Evolutionary conservation across 2,113 vertebrate genomes (phyloP).

Genomic region (Naja naja): DNA sequence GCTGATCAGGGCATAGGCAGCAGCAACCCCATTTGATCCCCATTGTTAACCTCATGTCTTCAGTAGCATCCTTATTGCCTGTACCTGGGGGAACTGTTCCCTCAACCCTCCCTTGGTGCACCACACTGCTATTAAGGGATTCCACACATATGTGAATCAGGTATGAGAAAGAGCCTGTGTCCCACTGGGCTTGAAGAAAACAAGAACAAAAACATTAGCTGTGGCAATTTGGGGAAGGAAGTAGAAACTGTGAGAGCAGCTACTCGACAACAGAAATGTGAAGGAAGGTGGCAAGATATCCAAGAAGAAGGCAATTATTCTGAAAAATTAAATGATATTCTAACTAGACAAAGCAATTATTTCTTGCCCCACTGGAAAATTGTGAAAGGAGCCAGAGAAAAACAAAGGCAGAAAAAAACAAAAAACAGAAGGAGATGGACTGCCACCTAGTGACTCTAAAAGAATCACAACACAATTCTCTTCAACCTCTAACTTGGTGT

Average conservation of each 20-base stretch:
- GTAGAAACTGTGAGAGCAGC: background rate
- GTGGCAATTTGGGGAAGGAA: background rate
- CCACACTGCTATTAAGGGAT: background rate
- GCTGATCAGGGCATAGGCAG: background rate
- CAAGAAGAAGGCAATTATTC: background rate
- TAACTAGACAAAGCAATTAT: background rate
- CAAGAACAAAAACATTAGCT: background rate
- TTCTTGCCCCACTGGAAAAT: background rate
- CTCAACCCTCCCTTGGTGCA: background rate
- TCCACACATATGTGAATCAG: background rate
- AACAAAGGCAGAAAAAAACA: background rate
- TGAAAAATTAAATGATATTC: background rate
- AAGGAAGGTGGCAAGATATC: background rate
- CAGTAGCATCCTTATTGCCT: background rate
- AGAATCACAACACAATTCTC: background rate
- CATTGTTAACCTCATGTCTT: background rate
- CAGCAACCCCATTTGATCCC: background rate
- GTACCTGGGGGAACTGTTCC: background rate
- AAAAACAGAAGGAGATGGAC: background rate
- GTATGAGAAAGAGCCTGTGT: background rate
- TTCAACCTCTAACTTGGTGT: background rate
- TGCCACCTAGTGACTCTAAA: background rate
- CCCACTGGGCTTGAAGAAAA: background rate
- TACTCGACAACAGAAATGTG: background rate
- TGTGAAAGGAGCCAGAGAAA: background rate